Conservation (phyloP, 2,113 vertebrate genomes). For the Hemiprocne comata region DNA sequence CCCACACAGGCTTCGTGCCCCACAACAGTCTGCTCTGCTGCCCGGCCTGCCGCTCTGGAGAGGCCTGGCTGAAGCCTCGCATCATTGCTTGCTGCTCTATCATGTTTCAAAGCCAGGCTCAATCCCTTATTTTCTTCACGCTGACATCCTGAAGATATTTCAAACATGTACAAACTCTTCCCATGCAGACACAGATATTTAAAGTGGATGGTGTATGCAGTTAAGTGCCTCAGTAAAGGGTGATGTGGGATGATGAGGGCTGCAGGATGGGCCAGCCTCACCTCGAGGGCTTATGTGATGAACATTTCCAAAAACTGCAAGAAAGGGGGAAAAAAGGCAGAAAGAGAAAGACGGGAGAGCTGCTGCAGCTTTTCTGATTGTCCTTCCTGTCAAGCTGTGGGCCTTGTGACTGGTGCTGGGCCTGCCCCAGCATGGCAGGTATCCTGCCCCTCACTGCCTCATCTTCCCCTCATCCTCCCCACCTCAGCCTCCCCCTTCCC, state of each 20-base stretch:
- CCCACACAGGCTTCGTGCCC: accelerated
- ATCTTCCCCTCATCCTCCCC: neutral
- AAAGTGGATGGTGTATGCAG: accelerated
- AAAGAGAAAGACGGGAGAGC: neutral
- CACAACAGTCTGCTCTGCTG: too few species aligned
- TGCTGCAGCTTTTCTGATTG: accelerated
- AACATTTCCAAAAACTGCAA: neutral
- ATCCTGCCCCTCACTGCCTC: neutral
- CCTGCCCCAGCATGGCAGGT: neutral
- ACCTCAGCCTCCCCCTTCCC: neutral
- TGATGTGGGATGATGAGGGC: too few species aligned
- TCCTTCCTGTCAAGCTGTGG: accelerated
- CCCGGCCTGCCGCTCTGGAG: neutral
- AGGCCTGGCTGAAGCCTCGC: neutral
- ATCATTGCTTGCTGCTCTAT: neutral
- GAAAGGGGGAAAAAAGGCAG: neutral
- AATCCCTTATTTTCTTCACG: accelerated
- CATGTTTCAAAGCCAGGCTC: neutral
- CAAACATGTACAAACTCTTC: accelerated
- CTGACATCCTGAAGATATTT: neutral
- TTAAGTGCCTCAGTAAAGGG: accelerated
- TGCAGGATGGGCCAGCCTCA: neutral
- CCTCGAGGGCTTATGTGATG: accelerated
- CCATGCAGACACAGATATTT: accelerated
- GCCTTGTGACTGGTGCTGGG: neutral